A percentile compares a stretch with the other conserved stretches of the same genome.
Evolutionary conservation across 2,797 vertebrate genomes (phyloP).

Genomic region (Helicolenus hilgendorfi): DNA sequence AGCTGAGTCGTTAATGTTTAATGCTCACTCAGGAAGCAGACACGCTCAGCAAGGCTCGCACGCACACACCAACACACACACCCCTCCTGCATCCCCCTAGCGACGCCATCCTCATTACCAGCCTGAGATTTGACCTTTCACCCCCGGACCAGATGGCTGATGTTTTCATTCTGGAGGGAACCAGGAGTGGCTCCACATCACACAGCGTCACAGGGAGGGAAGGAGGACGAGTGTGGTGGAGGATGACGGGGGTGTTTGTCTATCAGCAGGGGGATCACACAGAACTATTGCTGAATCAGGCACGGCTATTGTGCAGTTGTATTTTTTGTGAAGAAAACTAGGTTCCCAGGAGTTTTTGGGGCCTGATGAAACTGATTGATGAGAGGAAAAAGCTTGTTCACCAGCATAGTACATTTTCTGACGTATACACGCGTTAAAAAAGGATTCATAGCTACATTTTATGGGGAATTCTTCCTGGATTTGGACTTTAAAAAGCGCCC

Average conservation of each 20-base stretch:
- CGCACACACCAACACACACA: slow-evolving; percentile 35
- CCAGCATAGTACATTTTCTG: background rate
- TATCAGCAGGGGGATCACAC: slow-evolving; percentile 44
- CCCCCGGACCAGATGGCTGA: slow-evolving; percentile 89
- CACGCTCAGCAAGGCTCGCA: slow-evolving; percentile 57
- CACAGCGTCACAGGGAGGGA: slow-evolving; percentile 41
- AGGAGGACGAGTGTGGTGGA: slow-evolving; percentile 33
- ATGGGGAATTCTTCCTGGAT: background rate
- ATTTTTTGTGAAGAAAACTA: background rate
- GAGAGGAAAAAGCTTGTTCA: background rate
- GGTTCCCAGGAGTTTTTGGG: background rate
- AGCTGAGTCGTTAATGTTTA: slow-evolving; percentile 89
- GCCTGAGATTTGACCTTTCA: slow-evolving; percentile 89
- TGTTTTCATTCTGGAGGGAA: slow-evolving; percentile 87
- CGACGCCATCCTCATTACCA: slow-evolving; percentile 91
- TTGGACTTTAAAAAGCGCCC: background rate
- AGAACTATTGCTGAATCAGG: slow-evolving; percentile 55
- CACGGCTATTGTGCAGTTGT: background rate
- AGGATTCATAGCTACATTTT: background rate
- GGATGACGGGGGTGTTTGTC: slow-evolving; percentile 51
- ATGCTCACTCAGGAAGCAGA: slow-evolving; percentile 88
- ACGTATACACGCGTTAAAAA: background rate
- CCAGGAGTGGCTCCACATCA: slow-evolving; percentile 69
- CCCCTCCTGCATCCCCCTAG: slow-evolving; percentile 78
- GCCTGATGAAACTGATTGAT: background rate